These are phyloP conservation scores for Hylaeus volcanicus DNA, from an alignment of 1,140 invertebrate species.

Conservation along the genomic window DNA sequence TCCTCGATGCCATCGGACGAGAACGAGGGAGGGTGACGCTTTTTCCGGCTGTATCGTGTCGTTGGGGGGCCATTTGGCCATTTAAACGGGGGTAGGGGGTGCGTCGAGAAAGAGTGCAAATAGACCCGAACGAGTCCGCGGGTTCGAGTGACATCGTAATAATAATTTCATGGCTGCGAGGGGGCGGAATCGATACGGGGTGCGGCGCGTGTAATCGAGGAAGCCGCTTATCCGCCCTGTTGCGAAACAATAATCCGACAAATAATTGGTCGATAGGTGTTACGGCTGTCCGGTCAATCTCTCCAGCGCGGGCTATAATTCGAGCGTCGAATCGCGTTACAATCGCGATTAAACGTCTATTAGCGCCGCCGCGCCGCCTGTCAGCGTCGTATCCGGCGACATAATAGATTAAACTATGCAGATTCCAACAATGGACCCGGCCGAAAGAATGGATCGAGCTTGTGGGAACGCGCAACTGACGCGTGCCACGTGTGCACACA, in stretches of 20 bases:
- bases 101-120: neutral
- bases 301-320: constrained; percentile 11
- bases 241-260: constrained; percentile 62
- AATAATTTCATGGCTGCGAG: constrained; percentile 12
- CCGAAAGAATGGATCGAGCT: constrained; percentile 20
- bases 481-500: neutral
- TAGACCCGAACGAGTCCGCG: neutral
- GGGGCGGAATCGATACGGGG: constrained; percentile 22
- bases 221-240: constrained; percentile 53
- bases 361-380: neutral
- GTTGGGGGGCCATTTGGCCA: constrained; percentile 1
- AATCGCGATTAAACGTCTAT: constrained; percentile 43
- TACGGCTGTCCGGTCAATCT: constrained; percentile 43
- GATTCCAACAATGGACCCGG: constrained; percentile 22
- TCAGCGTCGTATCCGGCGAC: constrained; percentile 14
- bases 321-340: constrained; percentile 24
- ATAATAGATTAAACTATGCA: constrained; percentile 39
- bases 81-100: neutral
- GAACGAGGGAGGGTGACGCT: neutral
- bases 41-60: neutral
- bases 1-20: neutral
- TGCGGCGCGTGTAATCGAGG: constrained; percentile 34
- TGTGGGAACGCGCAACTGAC: constrained; percentile 33
- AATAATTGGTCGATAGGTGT: constrained; percentile 62
- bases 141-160: constrained; percentile 17